Evolutionary conservation across 2,797 vertebrate genomes (phyloP), one percentile per base, ranked within the genome.

Genomic region (Pseudopleuronectes americanus): DNA sequence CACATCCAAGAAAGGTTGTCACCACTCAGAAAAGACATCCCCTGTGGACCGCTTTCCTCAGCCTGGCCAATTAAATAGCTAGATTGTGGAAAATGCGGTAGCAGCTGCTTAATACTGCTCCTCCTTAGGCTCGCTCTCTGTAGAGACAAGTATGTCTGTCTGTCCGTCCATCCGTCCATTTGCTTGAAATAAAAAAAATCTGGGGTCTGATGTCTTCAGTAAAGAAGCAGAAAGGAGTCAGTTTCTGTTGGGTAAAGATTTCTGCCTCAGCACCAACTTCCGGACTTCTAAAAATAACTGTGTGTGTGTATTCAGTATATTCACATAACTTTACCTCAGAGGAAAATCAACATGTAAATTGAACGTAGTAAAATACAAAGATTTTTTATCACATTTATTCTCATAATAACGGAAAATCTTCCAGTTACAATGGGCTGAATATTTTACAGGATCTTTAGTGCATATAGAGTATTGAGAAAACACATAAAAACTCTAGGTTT

Each of bases 11-110:
- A 86, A 86, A 84, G 81, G 88, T 88, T 91, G 88, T 90, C 89
- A 87, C 74, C 7, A 22, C 82, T 88, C 78, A 84, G 76, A 84
- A 84, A 86, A 85, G 59, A 82, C 79, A 63, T 81, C 86, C 90
- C 89, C 77, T 45, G 64, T 72, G 76, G 86, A 87, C 65, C 51
- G 56, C 79, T 87, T 79, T 83, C 78, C 68, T 66, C 81, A 85
- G 78, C 64, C 85, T 65, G 75, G 81, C 86, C 90, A 90, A 89
- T 92, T 92, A 90, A 72, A 92, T 62, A 19, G 79, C 63, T 67
- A 57, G 83, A 88, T 83, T 80, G 77, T 81, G 64, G 59, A 79
- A 78, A 64, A 61, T 19, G 21, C 33, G 8, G 57, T 4, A 59
- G 79, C 84, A 84, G 80, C 79, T 80, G 81, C 77, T 87, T 86